A percentile compares a stretch with the other conserved stretches of the same genome.
These are phyloP conservation scores for Archips crataeganus DNA, from an alignment of 2,888 invertebrate genomes.

Conservation along the genomic window DNA sequence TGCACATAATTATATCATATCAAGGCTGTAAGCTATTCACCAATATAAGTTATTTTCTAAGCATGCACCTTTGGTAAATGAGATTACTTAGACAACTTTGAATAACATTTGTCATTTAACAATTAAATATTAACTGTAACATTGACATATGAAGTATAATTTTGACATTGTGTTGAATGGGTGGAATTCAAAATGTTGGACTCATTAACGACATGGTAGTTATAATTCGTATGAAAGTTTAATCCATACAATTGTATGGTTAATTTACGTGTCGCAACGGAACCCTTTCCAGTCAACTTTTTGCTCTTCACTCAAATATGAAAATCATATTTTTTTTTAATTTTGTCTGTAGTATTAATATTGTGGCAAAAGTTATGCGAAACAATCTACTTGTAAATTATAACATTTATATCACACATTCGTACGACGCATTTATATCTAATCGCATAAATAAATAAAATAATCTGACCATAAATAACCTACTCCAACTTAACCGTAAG, in stretches of 20 bases:
- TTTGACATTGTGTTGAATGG: background rate
- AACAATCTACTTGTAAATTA: constrained; percentile 4
- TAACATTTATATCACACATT: constrained; percentile 3
- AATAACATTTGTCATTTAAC: constrained; percentile 22
- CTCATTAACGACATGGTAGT: no score
- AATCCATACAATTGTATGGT: no score
- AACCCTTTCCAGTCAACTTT: no score
- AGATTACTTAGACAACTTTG: background rate
- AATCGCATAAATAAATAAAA: constrained; percentile 28
- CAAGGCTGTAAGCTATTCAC: constrained; percentile 51
- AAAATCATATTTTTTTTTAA: background rate
- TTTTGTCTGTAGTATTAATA: no score
- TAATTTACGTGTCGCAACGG: no score
- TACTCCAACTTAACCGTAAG: constrained; percentile 17
- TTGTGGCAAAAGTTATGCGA: constrained; percentile 4
- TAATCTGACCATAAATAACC: background rate
- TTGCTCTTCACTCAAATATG: no score
- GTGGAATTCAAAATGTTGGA: no score
- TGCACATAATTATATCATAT: constrained; percentile 62
- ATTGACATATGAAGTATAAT: background rate
- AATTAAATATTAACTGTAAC: background rate
- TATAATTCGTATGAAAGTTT: no score
- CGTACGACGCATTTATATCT: constrained; percentile 30
- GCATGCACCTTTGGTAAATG: constrained; percentile 63
- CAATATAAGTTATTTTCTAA: constrained; percentile 23